Evolutionary conservation across 2,888 invertebrate genomes (phyloP), one percentile per base, ranked within the genome.

Genomic region (Dioctria rufipes): DNA sequence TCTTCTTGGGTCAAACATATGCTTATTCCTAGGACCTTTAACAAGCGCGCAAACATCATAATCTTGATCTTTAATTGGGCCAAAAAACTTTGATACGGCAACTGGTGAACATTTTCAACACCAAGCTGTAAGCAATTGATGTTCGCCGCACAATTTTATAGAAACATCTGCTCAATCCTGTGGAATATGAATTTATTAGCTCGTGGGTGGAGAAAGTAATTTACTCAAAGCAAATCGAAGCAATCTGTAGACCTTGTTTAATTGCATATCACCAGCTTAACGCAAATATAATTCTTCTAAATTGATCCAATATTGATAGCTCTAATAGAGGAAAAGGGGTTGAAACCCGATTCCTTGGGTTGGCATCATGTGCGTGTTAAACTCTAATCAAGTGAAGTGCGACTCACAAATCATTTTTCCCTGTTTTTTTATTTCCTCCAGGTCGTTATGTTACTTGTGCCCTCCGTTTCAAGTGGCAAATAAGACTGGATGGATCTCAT

Each of bases 241-340:
- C 71, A 71, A 39, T 51, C 54, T 71, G 54, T 54, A 54, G 71
- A 51, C 67, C 49, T 43, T 37, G 54, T 9, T 71, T 40, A 49
- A 71, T 67, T 67, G 37, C 49, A 6, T 46, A 46, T 46, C 9
- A 9, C 9, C 9, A 46, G 25, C 25, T 25, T 25, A 54, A 37
- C 51, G 51, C 8, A n/a, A 5, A 9, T 37, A 46, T 25, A 25
- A 25, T 25, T 69, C 43, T 49, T 11, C 73, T 43, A 13, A 73
- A 73, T 73, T 73, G 60, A 60, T 58, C n/a, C 42, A 40, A 25
- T 73, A 73, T 73, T 58, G 73, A 73, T 73, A 40, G 40, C 3
- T 13, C 65, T 42, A 13, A 40, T n/a, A 39, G 37, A 37, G 69
- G 69, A 49, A n/a, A 69, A 49, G 69, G 69, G 39, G 13, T 61